These are phyloP conservation scores for Falco biarmicus DNA, from an alignment of 2,797 vertebrate species.

Conservation along the genomic window DNA sequence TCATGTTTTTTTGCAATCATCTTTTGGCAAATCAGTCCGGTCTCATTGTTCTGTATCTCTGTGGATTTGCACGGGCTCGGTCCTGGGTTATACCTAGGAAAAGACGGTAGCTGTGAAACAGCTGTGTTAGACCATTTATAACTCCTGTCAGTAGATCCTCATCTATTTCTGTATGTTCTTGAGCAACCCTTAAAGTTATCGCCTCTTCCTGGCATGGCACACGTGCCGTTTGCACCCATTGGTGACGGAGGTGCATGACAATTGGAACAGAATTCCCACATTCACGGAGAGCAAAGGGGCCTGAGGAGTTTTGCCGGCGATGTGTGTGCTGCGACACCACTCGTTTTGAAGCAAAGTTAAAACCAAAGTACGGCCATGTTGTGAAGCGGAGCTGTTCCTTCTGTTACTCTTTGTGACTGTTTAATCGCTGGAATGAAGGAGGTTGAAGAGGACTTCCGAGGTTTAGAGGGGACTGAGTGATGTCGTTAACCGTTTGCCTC, in stretches of 20 bases:
- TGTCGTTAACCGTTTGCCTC: background rate
- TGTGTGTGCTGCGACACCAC: background rate
- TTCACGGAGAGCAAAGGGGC: background rate
- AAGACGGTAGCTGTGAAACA: background rate
- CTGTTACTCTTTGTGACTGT: background rate
- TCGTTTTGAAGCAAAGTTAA: background rate
- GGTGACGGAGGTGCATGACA: background rate
- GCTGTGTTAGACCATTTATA: too few species aligned
- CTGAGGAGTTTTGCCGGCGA: background rate
- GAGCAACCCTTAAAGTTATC: background rate
- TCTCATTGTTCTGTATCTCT: background rate
- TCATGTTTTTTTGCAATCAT: background rate
- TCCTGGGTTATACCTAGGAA: background rate
- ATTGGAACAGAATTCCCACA: background rate
- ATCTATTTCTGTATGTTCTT: background rate
- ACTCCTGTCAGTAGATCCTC: background rate
- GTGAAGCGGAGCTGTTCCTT: background rate
- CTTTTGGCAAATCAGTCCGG: background rate
- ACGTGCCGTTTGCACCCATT: rapidly evolving
- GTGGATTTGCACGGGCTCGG: background rate
- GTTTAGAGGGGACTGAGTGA: background rate
- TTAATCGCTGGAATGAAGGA: background rate
- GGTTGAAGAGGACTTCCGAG: background rate
- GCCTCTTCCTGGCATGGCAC: background rate
- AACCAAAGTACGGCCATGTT: background rate